Evolutionary conservation across 2,113 vertebrate genomes (phyloP).

Genomic region (Archilochus colubris): DNA sequence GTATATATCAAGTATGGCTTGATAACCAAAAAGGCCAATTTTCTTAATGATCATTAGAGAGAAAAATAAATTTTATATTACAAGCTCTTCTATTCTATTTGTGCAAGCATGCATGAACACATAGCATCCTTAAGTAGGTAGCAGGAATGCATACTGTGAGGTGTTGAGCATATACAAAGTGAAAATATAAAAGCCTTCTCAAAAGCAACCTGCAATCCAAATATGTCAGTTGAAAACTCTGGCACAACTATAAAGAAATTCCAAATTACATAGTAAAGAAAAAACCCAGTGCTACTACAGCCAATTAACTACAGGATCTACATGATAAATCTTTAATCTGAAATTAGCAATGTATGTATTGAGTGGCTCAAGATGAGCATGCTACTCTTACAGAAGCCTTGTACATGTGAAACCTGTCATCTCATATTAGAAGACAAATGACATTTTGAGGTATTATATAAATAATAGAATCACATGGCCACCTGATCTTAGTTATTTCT

Average conservation of each 20-base stretch:
- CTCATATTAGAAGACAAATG: constrained; percentile 71
- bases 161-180: neutral
- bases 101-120: neutral
- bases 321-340: constrained; percentile 51
- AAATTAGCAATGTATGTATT: constrained; percentile 40
- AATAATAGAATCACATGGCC: constrained; percentile 72
- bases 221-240: neutral
- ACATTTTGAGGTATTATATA: constrained; percentile 70
- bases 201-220: neutral
- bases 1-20: neutral
- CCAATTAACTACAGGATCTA: neutral
- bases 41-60: constrained; percentile 33
- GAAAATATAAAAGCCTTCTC: constrained; percentile 19
- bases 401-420: constrained; percentile 71
- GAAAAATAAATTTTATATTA: neutral
- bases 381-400: constrained; percentile 50
- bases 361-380: constrained; percentile 65
- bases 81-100: constrained; percentile 33
- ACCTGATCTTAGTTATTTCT: constrained; percentile 73
- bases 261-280: constrained; percentile 8
- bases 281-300: neutral
- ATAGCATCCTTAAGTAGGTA: neutral
- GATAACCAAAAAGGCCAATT: neutral
- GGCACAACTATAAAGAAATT: constrained; percentile 56
- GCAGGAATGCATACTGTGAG: neutral